Percentiles rank a stretch among this genome's conserved stretches.
Evolutionary conservation across 2,113 vertebrate genomes (phyloP).

Genomic region (Agelaius phoeniceus): DNA sequence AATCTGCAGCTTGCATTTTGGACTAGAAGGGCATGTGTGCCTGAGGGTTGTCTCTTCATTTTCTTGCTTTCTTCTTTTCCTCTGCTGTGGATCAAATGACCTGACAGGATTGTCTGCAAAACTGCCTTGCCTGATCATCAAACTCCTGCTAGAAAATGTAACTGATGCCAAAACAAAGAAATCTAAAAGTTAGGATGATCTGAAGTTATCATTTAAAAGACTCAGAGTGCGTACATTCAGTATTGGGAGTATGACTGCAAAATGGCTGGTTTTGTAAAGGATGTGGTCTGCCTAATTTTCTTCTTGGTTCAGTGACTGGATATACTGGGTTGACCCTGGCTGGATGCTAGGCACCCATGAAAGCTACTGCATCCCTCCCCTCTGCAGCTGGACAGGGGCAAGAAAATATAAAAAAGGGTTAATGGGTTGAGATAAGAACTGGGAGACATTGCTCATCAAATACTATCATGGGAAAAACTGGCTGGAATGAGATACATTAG

Average conservation of each 20-base stretch:
- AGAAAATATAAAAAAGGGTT: background rate
- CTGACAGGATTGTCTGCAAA: background rate
- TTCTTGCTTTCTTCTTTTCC: background rate
- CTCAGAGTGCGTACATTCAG: accelerated
- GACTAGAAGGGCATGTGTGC: background rate
- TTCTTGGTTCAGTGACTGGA: background rate
- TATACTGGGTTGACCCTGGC: background rate
- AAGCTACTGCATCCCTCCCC: background rate
- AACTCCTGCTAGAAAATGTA: background rate
- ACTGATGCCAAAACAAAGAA: background rate
- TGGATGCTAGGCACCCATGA: background rate
- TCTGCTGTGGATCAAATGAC: background rate
- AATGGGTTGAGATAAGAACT: background rate
- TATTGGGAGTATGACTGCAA: background rate
- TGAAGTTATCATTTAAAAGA: background rate
- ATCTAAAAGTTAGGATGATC: background rate
- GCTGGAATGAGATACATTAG: background rate
- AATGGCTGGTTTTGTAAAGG: background rate
- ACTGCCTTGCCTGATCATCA: background rate
- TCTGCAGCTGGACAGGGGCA: background rate
- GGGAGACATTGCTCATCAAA: background rate
- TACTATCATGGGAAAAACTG: background rate
- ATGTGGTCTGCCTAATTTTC: background rate
- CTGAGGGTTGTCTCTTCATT: background rate
- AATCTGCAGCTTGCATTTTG: background rate